Evolutionary conservation across 2,113 vertebrate genomes (phyloP), one percentile per base, ranked within the genome.

Genomic region (Thamnophis sirtalis): DNA sequence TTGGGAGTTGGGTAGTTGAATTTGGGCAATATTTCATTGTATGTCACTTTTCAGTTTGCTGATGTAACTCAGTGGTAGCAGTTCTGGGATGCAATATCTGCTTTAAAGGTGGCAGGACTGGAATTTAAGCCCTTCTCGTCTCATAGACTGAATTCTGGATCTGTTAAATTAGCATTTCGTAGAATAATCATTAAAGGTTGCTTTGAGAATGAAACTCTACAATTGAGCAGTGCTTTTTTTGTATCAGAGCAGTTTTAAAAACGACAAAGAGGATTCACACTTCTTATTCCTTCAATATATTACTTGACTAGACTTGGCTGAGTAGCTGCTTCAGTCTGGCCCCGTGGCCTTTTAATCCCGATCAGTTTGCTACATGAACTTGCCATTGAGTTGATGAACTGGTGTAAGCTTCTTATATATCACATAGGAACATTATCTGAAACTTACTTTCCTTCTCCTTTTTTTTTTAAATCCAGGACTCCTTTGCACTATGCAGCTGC

Each of bases 401-500:
- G 60, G 5, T 26, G 49, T 60, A 11, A 80, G 58, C 26, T 58
- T 51, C 9, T 90, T 80, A 51, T 54, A 49, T 22, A 13, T 38
- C 3, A 6, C 0, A 2, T 19, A 53, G 38, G 10, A 33, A 85
- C 49, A 22, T 24, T 48, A 22, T 58, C 15, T 17, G 19, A 89
- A 88, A 0, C 55, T 2, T 48, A 17, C 9, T 26, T 38, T 53
- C 84, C 50, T 50, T 53, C 4, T 5, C 43, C 43, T 10, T 24
- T 89, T 60, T 2, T 21, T 28, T 85, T 84, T 6, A 13, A 21
- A 2, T 19, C 24, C 90, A 99, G 99, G 97, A 98, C 98, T 94
- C 97, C 99, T 58, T 97, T 99, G 97, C 99, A 99, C 98, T 99
- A 99, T 17, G 97, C 99, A 54, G 98, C 99, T 22, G 98, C 98